Evolutionary conservation across 2,797 vertebrate genomes (phyloP).

Genomic region (Scomberomorus guttatus): DNA sequence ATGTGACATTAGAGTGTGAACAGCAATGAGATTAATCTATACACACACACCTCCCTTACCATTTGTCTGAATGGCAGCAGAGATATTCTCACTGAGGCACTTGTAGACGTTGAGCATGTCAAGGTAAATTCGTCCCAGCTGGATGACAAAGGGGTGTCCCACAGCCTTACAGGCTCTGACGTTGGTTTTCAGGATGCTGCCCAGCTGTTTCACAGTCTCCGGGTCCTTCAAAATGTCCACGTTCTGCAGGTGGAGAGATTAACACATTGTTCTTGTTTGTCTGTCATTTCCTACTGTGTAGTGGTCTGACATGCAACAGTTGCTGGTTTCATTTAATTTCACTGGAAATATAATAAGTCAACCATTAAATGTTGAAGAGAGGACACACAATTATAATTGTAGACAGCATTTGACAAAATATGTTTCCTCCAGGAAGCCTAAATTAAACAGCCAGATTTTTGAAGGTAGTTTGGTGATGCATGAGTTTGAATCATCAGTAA

Average conservation of each 20-base stretch:
- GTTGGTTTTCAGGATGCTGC: slow-evolving; percentile 99
- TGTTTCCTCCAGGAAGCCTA: no score
- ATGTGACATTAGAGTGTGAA: not conserved
- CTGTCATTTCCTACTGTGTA: not conserved
- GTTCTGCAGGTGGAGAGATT: slow-evolving; percentile 84
- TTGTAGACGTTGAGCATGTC: slow-evolving; percentile 99
- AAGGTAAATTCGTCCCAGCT: slow-evolving; percentile 98
- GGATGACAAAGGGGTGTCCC: slow-evolving; percentile 98
- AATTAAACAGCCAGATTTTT: no score
- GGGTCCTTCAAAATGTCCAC: slow-evolving; percentile 99
- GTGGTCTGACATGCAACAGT: no score
- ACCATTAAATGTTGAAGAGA: no score
- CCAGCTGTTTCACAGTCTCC: slow-evolving; percentile 98
- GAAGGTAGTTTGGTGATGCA: no score
- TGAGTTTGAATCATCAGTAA: no score
- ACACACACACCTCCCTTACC: slow-evolving; percentile 83
- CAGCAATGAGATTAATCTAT: not conserved
- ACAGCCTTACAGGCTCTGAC: slow-evolving; percentile 98
- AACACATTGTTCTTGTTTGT: not conserved
- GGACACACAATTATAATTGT: no score
- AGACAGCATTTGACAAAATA: no score
- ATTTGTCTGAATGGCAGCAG: slow-evolving; percentile 98
- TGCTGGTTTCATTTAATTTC: no score
- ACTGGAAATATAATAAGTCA: no score
- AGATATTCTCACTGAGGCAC: slow-evolving; percentile 99